Evolutionary conservation across 2,888 invertebrate species (phyloP).

Genomic region (Ptychoptera contaminata): DNA sequence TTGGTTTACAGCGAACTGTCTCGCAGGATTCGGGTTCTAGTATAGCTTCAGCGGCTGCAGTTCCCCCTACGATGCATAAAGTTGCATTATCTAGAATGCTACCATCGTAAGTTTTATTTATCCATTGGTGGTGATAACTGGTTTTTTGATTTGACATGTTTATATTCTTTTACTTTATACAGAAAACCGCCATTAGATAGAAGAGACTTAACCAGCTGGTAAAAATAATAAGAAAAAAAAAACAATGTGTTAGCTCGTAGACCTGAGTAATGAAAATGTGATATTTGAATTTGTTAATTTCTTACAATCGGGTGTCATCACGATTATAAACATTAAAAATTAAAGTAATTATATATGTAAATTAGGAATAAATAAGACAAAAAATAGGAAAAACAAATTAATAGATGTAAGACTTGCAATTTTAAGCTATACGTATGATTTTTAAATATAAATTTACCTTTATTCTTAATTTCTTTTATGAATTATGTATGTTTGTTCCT

Average conservation of each 20-base stretch:
- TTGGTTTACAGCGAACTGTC: slow-evolving; percentile 38
- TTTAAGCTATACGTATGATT: too few species aligned
- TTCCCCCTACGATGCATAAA: slow-evolving; percentile 29
- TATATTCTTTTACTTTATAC: slow-evolving; percentile 9
- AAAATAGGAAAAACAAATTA: too few species aligned
- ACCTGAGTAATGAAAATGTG: slow-evolving; percentile 5
- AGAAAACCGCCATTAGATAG: slow-evolving; percentile 30
- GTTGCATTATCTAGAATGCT: slow-evolving; percentile 28
- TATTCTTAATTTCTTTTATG: too few species aligned
- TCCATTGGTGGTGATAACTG: too few species aligned
- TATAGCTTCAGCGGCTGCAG: slow-evolving; percentile 35
- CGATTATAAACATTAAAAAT: too few species aligned
- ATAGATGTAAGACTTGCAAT: too few species aligned
- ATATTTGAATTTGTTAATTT: neutral
- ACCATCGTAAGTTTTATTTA: slow-evolving; percentile 21
- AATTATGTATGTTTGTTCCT: too few species aligned
- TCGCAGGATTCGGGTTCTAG: slow-evolving; percentile 44
- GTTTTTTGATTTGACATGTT: neutral
- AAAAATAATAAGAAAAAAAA: slow-evolving; percentile 8
- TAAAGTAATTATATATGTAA: too few species aligned
- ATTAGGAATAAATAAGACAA: too few species aligned
- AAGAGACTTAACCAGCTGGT: slow-evolving; percentile 29
- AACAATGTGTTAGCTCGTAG: neutral
- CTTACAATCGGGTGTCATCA: too few species aligned
- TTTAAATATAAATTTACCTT: too few species aligned